Base-by-base conservation (phyloP, 2,113 vertebrate species). In the Nesoenas mayeri region DNA sequence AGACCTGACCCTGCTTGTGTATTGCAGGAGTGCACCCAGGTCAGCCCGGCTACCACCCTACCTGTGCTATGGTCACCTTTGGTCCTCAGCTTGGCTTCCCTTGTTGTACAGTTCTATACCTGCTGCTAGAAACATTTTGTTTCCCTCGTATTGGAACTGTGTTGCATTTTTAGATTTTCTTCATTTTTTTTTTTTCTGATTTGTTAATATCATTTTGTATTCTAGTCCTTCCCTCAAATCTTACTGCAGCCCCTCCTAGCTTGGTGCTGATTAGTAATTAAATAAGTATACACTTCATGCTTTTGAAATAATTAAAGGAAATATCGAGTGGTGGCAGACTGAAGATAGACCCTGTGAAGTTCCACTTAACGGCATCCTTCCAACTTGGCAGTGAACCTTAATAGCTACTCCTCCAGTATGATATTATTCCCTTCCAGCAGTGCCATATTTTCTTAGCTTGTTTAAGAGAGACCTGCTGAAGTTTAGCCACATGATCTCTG, bases 221-320 rank as follows among this genome's bases (percentile, higher is more conserved):
- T 93, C 93, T 48, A 84, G 42, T 92, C 89, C 38, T 92, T 79
- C 25, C 54, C 11, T 93, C 66, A 93, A 91, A 93, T 92, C 89
- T 87, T 87, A 91, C 5, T 75, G 61, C 77, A 89, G 38, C 26
- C 44, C 86, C 77, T 95, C 80, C 77, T 95, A 83, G 78, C 83
- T 95, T 87, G 86, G 86, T 95, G 86, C 94, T 97, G 96, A 97
- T 97, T 97, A 97, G 95, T 95, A 96, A 96, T 97, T 97, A 97
- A 96, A 96, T 95, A 96, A 96, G 95, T 96, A 95, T 93, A 97
- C 80, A 95, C 95, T 97, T 94, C 94, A 96, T 79, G 86, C 89
- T 96, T 95, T 95, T 85, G 89, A 96, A 95, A 93, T 96, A 97
- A 97, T 97, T 97, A 93, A 85, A 61, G 93, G 70, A 96, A 95